phyloP scores from a whole-genome alignment of 1,140 invertebrate species.

The Dreissena rostriformis region DNA sequence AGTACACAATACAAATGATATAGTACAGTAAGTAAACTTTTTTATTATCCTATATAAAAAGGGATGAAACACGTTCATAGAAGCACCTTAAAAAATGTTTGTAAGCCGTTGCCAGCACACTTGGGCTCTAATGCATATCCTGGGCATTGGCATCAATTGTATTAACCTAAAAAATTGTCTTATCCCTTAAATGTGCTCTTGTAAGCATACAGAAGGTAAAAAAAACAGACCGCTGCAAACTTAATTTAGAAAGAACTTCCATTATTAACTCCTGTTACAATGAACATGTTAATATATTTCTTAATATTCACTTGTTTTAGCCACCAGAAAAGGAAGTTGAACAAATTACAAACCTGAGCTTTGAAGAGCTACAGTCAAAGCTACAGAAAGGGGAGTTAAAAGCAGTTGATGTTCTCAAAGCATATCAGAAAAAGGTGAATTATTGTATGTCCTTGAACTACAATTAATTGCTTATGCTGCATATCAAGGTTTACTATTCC shows the following conservation, averaged over 20 bases:
- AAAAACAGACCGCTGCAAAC: background rate
- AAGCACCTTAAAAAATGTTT: too few species aligned
- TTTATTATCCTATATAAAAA: too few species aligned
- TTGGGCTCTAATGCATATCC: too few species aligned
- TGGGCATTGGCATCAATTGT: too few species aligned
- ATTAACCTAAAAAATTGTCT: too few species aligned
- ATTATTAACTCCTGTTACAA: background rate
- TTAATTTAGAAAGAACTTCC: background rate
- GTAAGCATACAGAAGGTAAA: background rate
- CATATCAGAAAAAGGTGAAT: slow-evolving; percentile 68
- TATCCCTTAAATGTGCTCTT: too few species aligned
- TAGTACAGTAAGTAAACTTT: too few species aligned
- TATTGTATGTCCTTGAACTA: background rate
- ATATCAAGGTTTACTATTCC: background rate
- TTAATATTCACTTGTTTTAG: slow-evolving; percentile 4
- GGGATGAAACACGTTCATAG: too few species aligned
- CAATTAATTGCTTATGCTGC: background rate
- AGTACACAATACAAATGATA: too few species aligned
- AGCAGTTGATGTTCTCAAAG: slow-evolving; percentile 63
- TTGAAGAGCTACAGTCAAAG: slow-evolving; percentile 50
- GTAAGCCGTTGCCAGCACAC: too few species aligned
- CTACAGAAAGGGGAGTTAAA: slow-evolving; percentile 62
- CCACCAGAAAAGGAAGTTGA: slow-evolving; percentile 8
- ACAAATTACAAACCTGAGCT: slow-evolving; percentile 10
- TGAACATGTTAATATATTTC: background rate